Percentiles rank a stretch among this genome's conserved stretches.
phyloP scores from a whole-genome alignment of 2,113 vertebrate genomes.

The Trogon melanurus region DNA sequence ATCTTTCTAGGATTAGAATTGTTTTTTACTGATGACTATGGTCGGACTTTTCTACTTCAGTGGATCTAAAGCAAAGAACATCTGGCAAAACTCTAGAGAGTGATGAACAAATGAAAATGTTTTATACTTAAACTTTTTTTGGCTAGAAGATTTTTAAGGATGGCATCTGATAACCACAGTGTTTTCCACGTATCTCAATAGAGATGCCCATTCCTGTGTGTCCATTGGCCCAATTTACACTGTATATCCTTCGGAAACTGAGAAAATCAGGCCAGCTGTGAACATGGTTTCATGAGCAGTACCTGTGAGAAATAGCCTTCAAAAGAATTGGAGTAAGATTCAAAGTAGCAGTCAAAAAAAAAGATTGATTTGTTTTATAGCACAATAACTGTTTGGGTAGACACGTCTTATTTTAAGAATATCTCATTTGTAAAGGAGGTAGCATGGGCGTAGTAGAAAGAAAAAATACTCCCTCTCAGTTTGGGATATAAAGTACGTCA shows the following conservation, averaged over 20 bases:
- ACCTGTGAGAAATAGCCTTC: background rate
- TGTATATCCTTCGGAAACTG: background rate
- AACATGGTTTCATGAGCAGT: background rate
- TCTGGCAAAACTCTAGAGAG: background rate
- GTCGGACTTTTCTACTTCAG: background rate
- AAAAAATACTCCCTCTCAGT: background rate
- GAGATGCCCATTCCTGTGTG: background rate
- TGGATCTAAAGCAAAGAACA: background rate
- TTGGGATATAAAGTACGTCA: background rate
- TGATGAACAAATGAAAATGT: background rate
- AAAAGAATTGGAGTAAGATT: background rate
- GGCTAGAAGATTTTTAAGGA: background rate
- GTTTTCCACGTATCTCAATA: background rate
- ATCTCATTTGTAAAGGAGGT: background rate
- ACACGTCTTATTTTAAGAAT: background rate
- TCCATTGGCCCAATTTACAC: background rate
- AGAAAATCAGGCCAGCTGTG: background rate
- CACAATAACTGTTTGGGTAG: background rate
- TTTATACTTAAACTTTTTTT: background rate
- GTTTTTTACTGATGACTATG: background rate
- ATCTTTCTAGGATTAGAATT: background rate
- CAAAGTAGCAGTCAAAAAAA: background rate
- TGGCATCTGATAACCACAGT: background rate
- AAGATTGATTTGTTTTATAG: background rate
- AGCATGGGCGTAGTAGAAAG: background rate